Evolutionary conservation across 2,797 vertebrate species (phyloP).

Genomic region (Pteronotus mesoamericanus): DNA sequence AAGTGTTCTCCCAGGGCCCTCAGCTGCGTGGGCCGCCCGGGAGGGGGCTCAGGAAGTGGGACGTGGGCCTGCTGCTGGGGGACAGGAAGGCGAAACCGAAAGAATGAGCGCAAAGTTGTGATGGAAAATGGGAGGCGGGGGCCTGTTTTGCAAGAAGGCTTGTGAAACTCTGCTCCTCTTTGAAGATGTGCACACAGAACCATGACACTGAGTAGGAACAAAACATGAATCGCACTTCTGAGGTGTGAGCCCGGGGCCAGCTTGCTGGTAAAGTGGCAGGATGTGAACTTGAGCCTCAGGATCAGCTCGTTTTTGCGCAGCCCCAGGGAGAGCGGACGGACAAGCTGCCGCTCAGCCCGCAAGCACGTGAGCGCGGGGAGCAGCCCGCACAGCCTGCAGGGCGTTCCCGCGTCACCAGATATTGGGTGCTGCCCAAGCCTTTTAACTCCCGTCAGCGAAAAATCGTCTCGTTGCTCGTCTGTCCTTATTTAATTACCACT

Average conservation of each 20-base stretch:
- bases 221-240: background rate
- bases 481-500: background rate
- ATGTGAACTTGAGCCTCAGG: background rate
- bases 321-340: background rate
- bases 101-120: background rate
- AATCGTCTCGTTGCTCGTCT: too few species aligned
- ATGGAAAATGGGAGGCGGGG: background rate
- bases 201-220: background rate
- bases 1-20: fast-evolving
- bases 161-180: background rate
- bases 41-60: background rate
- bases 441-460: background rate
- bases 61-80: background rate
- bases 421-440: background rate
- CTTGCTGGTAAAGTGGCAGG: background rate
- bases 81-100: background rate
- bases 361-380: too few species aligned
- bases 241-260: background rate
- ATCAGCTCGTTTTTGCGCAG: fast-evolving
- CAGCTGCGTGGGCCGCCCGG: fast-evolving
- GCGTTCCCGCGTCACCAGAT: too few species aligned
- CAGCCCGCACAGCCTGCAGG: too few species aligned
- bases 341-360: too few species aligned
- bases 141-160: background rate
- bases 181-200: too few species aligned